Evolutionary conservation across 2,888 invertebrate genomes (phyloP), one percentile per base, ranked within the genome.

Genomic region (Stictocephala bisonia): DNA sequence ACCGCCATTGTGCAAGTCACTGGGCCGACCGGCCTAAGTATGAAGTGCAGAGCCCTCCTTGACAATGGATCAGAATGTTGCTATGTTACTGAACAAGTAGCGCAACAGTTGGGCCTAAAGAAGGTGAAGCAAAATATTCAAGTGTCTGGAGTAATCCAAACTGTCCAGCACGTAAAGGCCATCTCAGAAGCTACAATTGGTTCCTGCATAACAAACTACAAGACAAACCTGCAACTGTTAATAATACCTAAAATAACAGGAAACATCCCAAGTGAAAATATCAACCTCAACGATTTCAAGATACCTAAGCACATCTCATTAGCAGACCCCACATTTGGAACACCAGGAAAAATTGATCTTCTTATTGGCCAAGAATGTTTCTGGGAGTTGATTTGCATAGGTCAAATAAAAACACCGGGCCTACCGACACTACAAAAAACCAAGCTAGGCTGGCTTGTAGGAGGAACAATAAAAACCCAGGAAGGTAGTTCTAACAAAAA

Each of bases 361-460:
- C 66, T 66, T 22, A 24, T 66, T 3, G 66, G 66, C 1, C 44
- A 41, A 26, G 66, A 44, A 26, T 7, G 15, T 15, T 66, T 66
- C 18, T 48, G n/a, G n/a, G 48, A 66, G 1, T 13, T 66, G 1
- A 2, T 66, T 3, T 66, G 66, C 13, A 48, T 48, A 6, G 66
- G 66, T 7, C 41, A 66, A 44, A 3, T 66, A 7, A 66, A 44
- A 29, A 15, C 44, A 24, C 26, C 20, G 1, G 66, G 66, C 1
- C 3, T 48, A 1, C 48, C 66, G n/a, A 48, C 29, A 41, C 7
- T 66, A 1, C 66, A 66, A 15, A 66, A 66, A 44, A 66, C 41
- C 0, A 48, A 40, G 22, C n/a, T 64, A n/a, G 66, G 66, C 2
- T 66, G 66, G 66, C 15, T 66, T 2, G 27, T 66, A 24, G 66